Base-by-base conservation (phyloP, 2,888 invertebrate genomes). In the Acleris laterana region DNA sequence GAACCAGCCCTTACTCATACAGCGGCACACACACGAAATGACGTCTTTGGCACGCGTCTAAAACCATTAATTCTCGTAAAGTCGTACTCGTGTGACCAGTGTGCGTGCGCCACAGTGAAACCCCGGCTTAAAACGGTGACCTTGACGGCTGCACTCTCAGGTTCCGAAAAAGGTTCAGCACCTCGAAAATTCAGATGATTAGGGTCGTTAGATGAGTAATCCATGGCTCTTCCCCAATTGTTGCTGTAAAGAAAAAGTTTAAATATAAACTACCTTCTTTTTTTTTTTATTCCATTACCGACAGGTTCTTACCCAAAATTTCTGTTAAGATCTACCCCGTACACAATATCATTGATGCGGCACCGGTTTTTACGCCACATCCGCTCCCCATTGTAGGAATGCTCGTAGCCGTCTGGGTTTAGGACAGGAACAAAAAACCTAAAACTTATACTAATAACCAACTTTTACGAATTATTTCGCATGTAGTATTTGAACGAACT, bases 371-470 rank as follows among this genome's bases (percentile, higher is more conserved):
- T 97, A 25, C 97, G 93, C 98, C 98, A 98, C 80, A 98, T 89
- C 25, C 98, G 94, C 78, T 97, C 97, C 16, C 88, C 90, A 0
- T 93, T 94, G 80, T 97, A 97, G 0, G 97, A 94, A 81, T 96
- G 96, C 77, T 96, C 96, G 83, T 98, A 98, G 4, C 98, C 97
- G 81, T 98, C 97, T 20, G 97, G 97, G 87, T 97, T 97, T 38
- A 95, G 93, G 16, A 97, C 93, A 0, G 97, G 96, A 49, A 96
- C 90, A 60, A 97, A 90, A 79, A 95, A 96, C 94, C 94, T 94
- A 71, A 19, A 59, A 68, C 46, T 28, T 46, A 46, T 0, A 9
- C 51, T 20, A 62, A 38, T 38, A 38, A 38, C 4, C 38, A 38
- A 38, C 38, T 13, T 38, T 38, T 38, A 38, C 38, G 13, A 38